Conservation (phyloP, 2,113 vertebrate genomes). For the Myocastor coypus region DNA sequence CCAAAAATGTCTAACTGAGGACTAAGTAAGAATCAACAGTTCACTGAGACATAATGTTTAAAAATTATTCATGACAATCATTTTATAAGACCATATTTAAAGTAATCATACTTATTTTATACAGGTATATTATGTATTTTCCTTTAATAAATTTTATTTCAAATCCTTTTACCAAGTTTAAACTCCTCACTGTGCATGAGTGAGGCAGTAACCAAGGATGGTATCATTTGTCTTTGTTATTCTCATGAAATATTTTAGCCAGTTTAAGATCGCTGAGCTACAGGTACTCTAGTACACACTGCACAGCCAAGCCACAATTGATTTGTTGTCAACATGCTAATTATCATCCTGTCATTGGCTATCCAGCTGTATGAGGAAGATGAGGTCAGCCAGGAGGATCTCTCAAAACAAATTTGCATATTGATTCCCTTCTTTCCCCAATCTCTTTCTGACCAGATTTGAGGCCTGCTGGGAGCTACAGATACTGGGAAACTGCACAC, state of each 20-base stretch:
- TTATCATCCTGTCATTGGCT: not conserved
- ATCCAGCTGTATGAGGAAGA: not conserved
- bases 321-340: not conserved
- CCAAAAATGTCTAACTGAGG: not conserved
- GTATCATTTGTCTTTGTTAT: not conserved
- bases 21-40: not conserved
- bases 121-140: not conserved
- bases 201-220: not conserved
- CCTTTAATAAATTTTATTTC: not conserved
- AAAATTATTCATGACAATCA: not conserved
- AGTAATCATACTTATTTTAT: not conserved
- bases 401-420: conserved; percentile 35
- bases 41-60: not conserved
- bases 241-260: not conserved
- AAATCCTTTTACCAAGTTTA: not conserved
- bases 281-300: not conserved
- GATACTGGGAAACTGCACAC: not conserved
- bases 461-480: not conserved
- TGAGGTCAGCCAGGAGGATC: not conserved
- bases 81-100: not conserved
- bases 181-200: not conserved
- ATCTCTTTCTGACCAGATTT: not conserved
- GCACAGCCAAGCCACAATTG: not conserved
- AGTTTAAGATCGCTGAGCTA: not conserved
- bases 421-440: not conserved